Evolutionary conservation across 2,113 vertebrate genomes (phyloP).

Genomic region (Terrapene triunguis): DNA sequence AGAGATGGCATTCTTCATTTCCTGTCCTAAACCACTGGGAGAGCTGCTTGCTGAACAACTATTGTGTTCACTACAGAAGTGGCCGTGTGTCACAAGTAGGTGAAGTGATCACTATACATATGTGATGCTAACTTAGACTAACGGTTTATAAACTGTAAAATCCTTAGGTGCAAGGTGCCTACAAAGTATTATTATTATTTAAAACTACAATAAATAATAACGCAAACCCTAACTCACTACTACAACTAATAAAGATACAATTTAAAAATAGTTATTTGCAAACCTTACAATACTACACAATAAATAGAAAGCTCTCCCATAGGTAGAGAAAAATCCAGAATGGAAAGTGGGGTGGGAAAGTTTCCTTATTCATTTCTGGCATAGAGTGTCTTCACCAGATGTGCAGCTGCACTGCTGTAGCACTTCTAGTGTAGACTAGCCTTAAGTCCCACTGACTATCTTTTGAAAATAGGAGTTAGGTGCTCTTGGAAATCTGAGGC

Average conservation of each 20-base stretch:
- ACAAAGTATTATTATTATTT: background rate
- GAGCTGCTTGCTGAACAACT: conserved; percentile 17
- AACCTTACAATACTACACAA: background rate
- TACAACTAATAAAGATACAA: background rate
- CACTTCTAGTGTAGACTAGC: background rate
- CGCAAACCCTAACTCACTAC: background rate
- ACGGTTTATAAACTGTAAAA: background rate
- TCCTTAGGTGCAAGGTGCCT: background rate
- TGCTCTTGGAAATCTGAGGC: background rate
- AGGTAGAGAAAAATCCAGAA: background rate
- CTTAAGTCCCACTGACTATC: background rate
- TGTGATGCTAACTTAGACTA: background rate
- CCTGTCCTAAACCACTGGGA: background rate
- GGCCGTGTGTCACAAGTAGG: background rate
- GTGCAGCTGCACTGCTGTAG: background rate
- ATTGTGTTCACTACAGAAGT: background rate
- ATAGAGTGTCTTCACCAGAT: background rate
- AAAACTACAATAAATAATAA: background rate
- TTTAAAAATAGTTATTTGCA: too few species aligned
- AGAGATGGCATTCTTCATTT: background rate
- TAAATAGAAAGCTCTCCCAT: background rate
- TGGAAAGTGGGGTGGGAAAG: background rate
- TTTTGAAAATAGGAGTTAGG: background rate
- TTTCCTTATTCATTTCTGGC: background rate
- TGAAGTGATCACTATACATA: background rate